Evolutionary conservation across 2,797 vertebrate genomes (phyloP).

Genomic region (Acridotheres tristis): DNA sequence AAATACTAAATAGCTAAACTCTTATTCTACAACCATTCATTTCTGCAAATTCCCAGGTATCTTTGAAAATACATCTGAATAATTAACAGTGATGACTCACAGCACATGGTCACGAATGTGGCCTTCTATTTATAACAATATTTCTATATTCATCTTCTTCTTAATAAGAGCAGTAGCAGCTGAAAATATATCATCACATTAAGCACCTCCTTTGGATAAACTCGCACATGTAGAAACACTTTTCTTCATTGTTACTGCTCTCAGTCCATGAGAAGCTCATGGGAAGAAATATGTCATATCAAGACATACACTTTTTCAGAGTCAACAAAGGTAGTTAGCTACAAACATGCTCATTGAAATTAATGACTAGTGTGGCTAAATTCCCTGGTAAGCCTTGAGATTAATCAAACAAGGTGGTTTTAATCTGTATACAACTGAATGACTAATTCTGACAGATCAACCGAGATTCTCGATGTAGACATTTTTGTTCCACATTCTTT

Average conservation of each 20-base stretch:
- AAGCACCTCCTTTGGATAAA: neutral
- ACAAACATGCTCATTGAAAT: neutral
- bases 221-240: neutral
- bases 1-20: neutral
- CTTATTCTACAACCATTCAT: neutral
- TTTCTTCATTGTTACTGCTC: neutral
- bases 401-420: conserved; percentile 11
- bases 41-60: neutral
- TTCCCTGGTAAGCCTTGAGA: neutral
- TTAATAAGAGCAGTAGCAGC: neutral
- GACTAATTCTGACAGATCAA: neutral
- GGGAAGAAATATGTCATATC: neutral
- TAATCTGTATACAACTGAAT: neutral
- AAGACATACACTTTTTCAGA: neutral
- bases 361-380: neutral
- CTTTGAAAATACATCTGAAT: conserved; percentile 35
- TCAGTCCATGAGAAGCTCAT: neutral
- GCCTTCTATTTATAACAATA: conserved; percentile 39
- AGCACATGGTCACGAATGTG: neutral
- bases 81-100: conserved; percentile 47
- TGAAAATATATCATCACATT: neutral
- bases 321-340: neutral
- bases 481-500: neutral
- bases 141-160: conserved; percentile 30
- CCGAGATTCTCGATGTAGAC: neutral